A percentile compares a stretch with the other conserved stretches of the same genome.
Conservation (phyloP, 2,888 invertebrate species). For the Prenolepis imparis region DNA sequence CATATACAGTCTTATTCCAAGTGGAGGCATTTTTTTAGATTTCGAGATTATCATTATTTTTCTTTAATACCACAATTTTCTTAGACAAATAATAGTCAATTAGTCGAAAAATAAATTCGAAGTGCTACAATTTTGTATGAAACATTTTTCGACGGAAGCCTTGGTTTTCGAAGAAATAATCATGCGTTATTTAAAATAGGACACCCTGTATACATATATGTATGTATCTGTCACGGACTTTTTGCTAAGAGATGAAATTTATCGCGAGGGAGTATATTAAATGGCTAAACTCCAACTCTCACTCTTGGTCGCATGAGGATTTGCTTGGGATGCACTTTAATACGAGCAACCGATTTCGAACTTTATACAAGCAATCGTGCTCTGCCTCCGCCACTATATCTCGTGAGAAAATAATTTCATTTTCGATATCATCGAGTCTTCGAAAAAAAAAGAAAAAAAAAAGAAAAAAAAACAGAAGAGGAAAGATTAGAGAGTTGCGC, state of each 20-base stretch:
- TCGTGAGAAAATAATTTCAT: constrained; percentile 21
- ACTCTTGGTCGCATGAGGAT: constrained; percentile 62
- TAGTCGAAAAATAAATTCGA: no score
- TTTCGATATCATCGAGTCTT: background rate
- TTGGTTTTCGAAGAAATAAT: no score
- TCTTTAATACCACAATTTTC: no score
- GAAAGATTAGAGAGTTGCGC: background rate
- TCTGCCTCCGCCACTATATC: background rate
- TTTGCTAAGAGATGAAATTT: constrained; percentile 67
- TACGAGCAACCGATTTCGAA: constrained; percentile 19
- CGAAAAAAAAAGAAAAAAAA: background rate
- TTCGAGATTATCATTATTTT: no score
- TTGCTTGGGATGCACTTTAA: constrained; percentile 63
- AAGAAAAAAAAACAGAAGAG: background rate
- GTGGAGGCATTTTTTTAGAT: no score
- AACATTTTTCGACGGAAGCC: no score
- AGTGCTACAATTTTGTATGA: no score
- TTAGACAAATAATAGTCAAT: no score
- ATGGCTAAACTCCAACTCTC: constrained; percentile 74
- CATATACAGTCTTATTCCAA: no score
- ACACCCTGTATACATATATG: background rate
- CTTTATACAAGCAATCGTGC: background rate
- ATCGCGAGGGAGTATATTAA: constrained; percentile 72
- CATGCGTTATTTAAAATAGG: no score
- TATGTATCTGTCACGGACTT: constrained; percentile 51